Evolutionary conservation across 2,888 invertebrate genomes (phyloP), one percentile per base, ranked within the genome.

Genomic region (Camptogramma bilineatum): DNA sequence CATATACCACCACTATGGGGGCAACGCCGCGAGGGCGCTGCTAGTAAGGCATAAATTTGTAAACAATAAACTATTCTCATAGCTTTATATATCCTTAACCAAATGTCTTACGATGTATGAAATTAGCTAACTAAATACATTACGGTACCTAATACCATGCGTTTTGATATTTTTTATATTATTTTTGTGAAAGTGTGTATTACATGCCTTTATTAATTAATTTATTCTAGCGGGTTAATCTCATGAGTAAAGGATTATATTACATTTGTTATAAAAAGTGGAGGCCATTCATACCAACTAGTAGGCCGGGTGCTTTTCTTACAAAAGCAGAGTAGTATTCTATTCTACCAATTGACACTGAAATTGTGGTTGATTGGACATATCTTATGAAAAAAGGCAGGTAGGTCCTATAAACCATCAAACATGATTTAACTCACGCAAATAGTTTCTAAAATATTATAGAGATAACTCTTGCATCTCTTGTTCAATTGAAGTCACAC

Each of bases 401-500:
- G 44, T 54, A 62, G 46, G 34, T 39, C 34, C 34, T 57, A 44
- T 46, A 53, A 50, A 62, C 66, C 62, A 55, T 64, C 54, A 59
- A 64, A 61, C 65, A 64, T 61, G 68, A 58, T 52, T n/a, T 18
- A 59, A 53, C 42, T 16, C 42, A 52, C 39, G 18, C 39, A 50
- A 46, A 70, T 59, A 18, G 39, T 52, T 62, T 39, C 21, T 31
- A 50, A 31, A 55, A 55, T 51, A 66, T 61, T 66, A 71, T 68
- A 72, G 74, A 74, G 72, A 71, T 64, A 55, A 72, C 68, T 73
- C 66, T 54, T 65, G 74, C 76, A 76, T 79, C 66, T 75, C 78
- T 83, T 79, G 65, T 77, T 39, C 16, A 79, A 82, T 80, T 81
- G 79, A 79, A 76, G 74, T 79, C 73, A 73, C 73, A 74, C 73